phyloP scores from a whole-genome alignment of 2,797 vertebrate genomes.

The Amblyraja radiata region DNA sequence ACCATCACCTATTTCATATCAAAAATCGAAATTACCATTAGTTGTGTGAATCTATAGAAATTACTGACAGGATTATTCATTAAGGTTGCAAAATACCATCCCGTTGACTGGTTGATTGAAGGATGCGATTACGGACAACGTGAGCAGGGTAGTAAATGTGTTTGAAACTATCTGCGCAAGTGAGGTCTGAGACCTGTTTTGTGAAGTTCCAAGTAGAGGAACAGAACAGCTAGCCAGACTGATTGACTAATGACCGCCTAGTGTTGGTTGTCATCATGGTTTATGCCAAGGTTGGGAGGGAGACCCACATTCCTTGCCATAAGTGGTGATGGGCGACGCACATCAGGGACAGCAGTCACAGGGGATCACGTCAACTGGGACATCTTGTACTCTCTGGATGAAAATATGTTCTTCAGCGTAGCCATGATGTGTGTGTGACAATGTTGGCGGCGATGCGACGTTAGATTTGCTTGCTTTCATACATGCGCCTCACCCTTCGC shows the following conservation, averaged over 20 bases:
- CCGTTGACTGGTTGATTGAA: background rate
- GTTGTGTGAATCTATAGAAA: background rate
- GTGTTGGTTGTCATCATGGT: background rate
- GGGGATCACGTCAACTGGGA: too few species aligned
- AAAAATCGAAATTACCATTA: background rate
- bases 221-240: background rate
- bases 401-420: too few species aligned
- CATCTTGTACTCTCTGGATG: too few species aligned
- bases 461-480: background rate
- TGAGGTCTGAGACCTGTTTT: background rate
- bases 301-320: too few species aligned
- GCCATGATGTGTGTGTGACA: too few species aligned
- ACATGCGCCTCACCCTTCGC: background rate
- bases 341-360: too few species aligned
- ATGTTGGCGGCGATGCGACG: too few species aligned
- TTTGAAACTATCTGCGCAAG: background rate
- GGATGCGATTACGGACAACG: background rate
- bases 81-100: background rate
- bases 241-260: background rate
- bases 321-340: too few species aligned
- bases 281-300: background rate
- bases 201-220: background rate
- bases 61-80: background rate
- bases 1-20: background rate
- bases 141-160: background rate